These are phyloP conservation scores for Benthosema pterotum DNA, from an alignment of 2,797 vertebrate species.

Conservation along the genomic window DNA sequence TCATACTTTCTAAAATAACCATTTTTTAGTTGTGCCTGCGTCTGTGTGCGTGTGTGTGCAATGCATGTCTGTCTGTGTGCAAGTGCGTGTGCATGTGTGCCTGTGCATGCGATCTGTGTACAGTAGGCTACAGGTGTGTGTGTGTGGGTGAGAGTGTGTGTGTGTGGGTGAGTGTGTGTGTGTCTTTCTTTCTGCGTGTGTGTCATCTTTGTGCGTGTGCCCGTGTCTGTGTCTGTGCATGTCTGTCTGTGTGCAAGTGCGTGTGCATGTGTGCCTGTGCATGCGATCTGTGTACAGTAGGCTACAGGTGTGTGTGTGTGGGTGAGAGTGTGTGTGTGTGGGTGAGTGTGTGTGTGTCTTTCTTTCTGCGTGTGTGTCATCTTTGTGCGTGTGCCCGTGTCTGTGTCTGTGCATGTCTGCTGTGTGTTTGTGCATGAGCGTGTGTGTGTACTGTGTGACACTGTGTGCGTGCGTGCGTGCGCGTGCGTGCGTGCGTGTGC, in stretches of 20 bases:
- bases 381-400: no score
- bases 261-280: no score
- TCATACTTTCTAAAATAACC: conserved; percentile 76
- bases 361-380: no score
- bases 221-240: no score
- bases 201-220: background rate
- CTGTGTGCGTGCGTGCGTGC: conserved; percentile 18
- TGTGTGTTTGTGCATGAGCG: conserved; percentile 4
- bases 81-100: conserved; percentile 66
- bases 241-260: no score
- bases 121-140: no score
- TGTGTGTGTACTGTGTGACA: conserved; percentile 3
- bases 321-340: no score
- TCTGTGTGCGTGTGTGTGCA: conserved; percentile 55
- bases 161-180: conserved; percentile 24
- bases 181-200: background rate
- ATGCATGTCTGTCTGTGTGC: conserved; percentile 60
- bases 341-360: no score
- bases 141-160: conserved; percentile 29
- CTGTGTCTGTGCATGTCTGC: background rate
- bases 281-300: no score
- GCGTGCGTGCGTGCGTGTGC: conserved; percentile 12
- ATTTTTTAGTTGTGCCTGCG: conserved; percentile 60
- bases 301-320: no score
- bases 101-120: conserved; percentile 68